These are phyloP conservation scores for Chelonus formosanus DNA, from an alignment of 2,888 invertebrate species.

Conservation along the genomic window DNA sequence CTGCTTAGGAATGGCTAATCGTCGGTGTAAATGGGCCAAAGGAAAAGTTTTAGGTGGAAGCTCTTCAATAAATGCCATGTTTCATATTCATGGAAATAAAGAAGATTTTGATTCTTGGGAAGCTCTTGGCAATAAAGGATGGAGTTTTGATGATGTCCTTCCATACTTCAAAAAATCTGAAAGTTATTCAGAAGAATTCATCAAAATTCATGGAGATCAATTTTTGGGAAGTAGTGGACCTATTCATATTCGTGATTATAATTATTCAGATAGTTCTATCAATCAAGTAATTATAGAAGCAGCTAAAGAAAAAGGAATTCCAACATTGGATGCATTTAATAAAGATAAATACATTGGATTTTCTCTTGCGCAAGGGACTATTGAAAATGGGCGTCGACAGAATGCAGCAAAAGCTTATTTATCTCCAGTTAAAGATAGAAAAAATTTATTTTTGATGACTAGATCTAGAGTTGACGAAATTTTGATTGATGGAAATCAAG, in stretches of 20 bases:
- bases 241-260: conserved; percentile 64
- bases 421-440: conserved; percentile 65
- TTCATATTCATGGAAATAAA: conserved; percentile 73
- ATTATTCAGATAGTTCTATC: conserved; percentile 54
- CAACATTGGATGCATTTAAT: conserved; percentile 60
- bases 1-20: conserved; percentile 58
- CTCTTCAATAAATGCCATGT: conserved; percentile 73
- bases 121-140: conserved; percentile 70
- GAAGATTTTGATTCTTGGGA: conserved; percentile 75
- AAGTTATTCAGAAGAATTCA: conserved; percentile 47
- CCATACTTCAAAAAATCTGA: conserved; percentile 54
- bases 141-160: conserved; percentile 68
- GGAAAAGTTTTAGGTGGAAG: conserved; percentile 75
- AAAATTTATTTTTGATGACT: conserved; percentile 71
- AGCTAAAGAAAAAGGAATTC: conserved; percentile 65
- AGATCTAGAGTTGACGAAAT: conserved; percentile 69
- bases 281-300: conserved; percentile 64
- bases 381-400: conserved; percentile 61
- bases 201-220: conserved; percentile 56
- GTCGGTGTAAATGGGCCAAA: conserved; percentile 68
- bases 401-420: conserved; percentile 65
- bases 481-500: conserved; percentile 65
- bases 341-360: conserved; percentile 66
- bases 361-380: conserved; percentile 65
- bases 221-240: conserved; percentile 66